phyloP scores from a whole-genome alignment of 2,888 invertebrate genomes.

The Branchellion lobata region DNA sequence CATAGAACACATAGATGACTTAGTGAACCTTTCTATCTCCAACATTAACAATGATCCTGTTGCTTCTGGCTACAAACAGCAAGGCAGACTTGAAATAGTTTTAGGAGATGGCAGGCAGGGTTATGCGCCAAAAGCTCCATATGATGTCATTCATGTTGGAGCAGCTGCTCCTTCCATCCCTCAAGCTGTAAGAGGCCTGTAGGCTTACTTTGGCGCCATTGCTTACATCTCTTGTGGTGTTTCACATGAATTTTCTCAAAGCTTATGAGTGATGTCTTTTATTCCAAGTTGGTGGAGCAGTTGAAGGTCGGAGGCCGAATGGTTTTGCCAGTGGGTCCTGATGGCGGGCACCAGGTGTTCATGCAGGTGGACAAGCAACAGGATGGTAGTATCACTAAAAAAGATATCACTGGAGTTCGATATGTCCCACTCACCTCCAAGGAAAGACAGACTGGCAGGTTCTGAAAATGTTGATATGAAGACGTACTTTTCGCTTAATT shows the following conservation, averaged over 20 bases:
- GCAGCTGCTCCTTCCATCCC: constrained; percentile 63
- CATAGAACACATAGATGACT: constrained; percentile 43
- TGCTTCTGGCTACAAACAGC: constrained; percentile 11
- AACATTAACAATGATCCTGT: constrained; percentile 39
- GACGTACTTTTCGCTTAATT: too few species aligned
- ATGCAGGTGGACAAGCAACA: constrained; percentile 83
- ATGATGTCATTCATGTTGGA: constrained; percentile 64
- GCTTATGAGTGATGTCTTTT: too few species aligned
- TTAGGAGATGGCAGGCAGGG: constrained; percentile 62
- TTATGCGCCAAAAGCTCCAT: constrained; percentile 58
- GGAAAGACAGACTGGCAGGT: constrained; percentile 70
- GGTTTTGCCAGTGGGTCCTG: constrained; percentile 77
- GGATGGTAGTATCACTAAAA: constrained; percentile 75
- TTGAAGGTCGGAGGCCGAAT: constrained; percentile 88
- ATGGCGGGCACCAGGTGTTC: constrained; percentile 73
- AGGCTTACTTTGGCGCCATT: too few species aligned
- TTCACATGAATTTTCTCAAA: background rate
- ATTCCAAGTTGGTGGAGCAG: constrained; percentile 78
- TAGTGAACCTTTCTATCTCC: constrained; percentile 19
- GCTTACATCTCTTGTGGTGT: background rate
- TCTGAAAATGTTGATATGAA: background rate
- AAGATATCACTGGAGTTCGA: constrained; percentile 87
- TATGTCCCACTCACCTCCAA: constrained; percentile 93
- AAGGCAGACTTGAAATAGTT: constrained; percentile 24
- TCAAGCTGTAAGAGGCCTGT: constrained; percentile 62